Evolutionary conservation across 2,888 invertebrate species (phyloP), one percentile per base, ranked within the genome.

Genomic region (Xestobium rufovillosum): DNA sequence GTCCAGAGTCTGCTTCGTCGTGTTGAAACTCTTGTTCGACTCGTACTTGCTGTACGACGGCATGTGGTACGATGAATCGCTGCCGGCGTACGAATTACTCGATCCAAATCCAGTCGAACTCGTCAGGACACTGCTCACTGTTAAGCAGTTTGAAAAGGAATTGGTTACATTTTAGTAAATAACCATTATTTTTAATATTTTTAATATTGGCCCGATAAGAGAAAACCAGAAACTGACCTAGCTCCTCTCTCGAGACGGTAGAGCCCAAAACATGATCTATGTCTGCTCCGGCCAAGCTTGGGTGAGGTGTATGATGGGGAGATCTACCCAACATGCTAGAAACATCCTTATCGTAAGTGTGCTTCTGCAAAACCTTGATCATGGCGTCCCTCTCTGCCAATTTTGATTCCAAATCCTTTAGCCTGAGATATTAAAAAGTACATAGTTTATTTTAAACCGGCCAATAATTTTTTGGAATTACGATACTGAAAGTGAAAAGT

Each of bases 361-460:
- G 83, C 51, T 83, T 83, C 67, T 90, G 88, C 26, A 90, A 70
- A 13, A 89, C 87, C 51, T 83, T 78, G 51, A 92, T 87, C 84
- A 91, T 87, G 1, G 89, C 89, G 59, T 92, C 90, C 38, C 83
- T 78, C 61, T 91, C 90, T 0, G 87, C 86, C 38, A 91, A 73
- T 59, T 88, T 86, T 3, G 87, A 86, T 63, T 91, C 89, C 44
- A 88, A 66, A 63, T 87, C 86, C 62, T 89, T 89, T 50, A 87
- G 75, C 57, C 82, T 82, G 47, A 14, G 48, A 53, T n/a, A n/a
- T n/a, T n/a, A n/a, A n/a, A n/a, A n/a, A n/a, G n/a, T n/a, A n/a
- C n/a, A n/a, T n/a, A n/a, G n/a, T n/a, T n/a, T n/a, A n/a, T n/a
- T n/a, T n/a, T n/a, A n/a, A n/a, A n/a, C n/a, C n/a, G n/a, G n/a